Evolutionary conservation across 2,888 invertebrate genomes (phyloP).

Genomic region (Galerucella pusilla): DNA sequence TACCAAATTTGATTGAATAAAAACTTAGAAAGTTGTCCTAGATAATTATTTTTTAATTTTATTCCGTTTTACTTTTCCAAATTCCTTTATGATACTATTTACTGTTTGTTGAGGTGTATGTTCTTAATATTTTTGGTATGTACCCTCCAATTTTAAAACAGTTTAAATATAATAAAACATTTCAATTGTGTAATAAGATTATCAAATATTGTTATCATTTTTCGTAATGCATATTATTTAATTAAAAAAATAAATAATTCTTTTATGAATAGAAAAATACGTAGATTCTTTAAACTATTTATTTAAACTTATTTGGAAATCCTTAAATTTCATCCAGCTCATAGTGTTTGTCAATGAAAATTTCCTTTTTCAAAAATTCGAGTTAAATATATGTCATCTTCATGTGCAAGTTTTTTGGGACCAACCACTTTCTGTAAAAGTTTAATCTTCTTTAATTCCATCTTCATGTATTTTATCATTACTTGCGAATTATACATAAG

Average conservation of each 20-base stretch:
- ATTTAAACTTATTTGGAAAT: not conserved
- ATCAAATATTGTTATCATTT: constrained; percentile 4
- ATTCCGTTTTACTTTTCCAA: no score
- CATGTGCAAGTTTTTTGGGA: no score
- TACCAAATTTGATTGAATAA: no score
- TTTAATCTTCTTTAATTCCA: no score
- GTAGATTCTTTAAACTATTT: not conserved
- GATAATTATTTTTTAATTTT: no score
- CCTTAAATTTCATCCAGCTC: not conserved
- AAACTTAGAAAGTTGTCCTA: no score
- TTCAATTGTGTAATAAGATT: not conserved
- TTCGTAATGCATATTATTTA: not conserved
- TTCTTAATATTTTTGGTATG: not conserved
- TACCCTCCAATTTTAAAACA: not conserved
- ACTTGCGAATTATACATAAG: no score
- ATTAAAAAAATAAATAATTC: not conserved
- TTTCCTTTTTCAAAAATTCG: not conserved
- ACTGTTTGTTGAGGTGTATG: not conserved
- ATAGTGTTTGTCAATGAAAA: not conserved
- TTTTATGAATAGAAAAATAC: not conserved
- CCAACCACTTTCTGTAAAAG: no score
- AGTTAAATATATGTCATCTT: no score
- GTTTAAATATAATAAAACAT: not conserved
- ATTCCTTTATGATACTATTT: no score
- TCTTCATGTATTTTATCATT: no score